Evolutionary conservation across 2,113 vertebrate species (phyloP).

Genomic region (Siniperca chuatsi): DNA sequence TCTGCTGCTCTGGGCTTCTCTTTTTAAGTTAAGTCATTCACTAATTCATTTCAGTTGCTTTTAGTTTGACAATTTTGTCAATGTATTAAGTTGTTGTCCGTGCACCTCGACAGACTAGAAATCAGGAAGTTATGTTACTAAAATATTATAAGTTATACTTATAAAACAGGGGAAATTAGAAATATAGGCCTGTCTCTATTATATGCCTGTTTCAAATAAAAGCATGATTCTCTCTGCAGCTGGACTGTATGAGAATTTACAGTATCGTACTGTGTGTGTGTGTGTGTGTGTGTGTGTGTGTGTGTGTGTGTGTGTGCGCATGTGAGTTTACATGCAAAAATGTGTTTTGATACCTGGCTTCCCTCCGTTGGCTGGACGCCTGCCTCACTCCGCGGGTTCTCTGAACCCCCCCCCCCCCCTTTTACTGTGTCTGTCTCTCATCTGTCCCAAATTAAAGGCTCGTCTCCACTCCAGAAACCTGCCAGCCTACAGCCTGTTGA

Average conservation of each 20-base stretch:
- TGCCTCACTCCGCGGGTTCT: conserved; percentile 27
- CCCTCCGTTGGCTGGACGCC: neutral
- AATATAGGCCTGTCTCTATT: neutral
- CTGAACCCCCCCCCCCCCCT: conserved; percentile 22
- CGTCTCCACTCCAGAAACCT: conserved; percentile 72
- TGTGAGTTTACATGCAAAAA: neutral
- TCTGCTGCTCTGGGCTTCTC: neutral
- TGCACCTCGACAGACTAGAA: neutral
- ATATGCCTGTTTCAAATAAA: neutral
- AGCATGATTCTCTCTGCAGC: neutral
- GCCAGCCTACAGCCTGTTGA: conserved; percentile 79
- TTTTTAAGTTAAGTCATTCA: neutral
- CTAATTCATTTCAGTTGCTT: neutral
- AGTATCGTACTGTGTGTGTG: neutral
- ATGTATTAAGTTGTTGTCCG: neutral
- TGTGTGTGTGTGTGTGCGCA: neutral
- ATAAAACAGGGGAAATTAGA: neutral
- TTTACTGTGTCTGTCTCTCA: conserved; percentile 50
- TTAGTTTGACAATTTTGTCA: neutral
- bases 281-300: neutral
- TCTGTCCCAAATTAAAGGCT: conserved; percentile 79
- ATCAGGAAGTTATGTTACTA: neutral
- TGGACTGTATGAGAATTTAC: neutral
- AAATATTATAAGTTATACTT: too few species aligned
- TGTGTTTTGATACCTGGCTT: conserved; percentile 30